Conservation (phyloP, 2,113 vertebrate species). For the Atlantisia rogersi region DNA sequence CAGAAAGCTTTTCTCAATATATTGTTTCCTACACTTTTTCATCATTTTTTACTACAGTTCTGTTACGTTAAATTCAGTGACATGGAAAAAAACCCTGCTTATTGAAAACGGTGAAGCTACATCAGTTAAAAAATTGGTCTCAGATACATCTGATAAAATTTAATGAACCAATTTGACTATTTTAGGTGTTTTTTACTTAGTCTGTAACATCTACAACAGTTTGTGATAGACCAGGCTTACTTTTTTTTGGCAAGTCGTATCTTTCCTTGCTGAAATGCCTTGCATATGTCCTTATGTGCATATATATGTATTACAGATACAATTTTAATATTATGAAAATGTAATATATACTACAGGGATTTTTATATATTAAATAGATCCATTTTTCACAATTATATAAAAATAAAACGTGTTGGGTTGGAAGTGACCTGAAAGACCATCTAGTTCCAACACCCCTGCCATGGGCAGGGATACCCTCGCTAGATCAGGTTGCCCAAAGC, state of each 20-base stretch:
- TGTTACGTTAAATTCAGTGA: not conserved
- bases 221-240: not conserved
- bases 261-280: not conserved
- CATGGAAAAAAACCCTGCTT: not conserved
- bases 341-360: not conserved
- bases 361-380: not conserved
- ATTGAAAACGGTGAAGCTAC: not conserved
- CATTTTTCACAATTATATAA: not conserved
- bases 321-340: not conserved
- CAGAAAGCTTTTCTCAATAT: not conserved
- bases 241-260: not conserved
- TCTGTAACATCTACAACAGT: not conserved
- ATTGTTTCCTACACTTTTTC: not conserved
- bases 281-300: not conserved
- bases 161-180: not conserved
- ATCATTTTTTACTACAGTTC: not conserved
- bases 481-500: too few relatives aligned
- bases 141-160: not conserved
- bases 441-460: too few relatives aligned
- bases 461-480: too few relatives aligned
- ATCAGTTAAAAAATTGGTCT: not conserved
- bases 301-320: fast-evolving
- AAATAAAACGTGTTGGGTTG: not conserved
- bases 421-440: too few relatives aligned
- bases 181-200: not conserved